Evolutionary conservation across 2,113 vertebrate genomes (phyloP).

Genomic region (Hystrix cristata): DNA sequence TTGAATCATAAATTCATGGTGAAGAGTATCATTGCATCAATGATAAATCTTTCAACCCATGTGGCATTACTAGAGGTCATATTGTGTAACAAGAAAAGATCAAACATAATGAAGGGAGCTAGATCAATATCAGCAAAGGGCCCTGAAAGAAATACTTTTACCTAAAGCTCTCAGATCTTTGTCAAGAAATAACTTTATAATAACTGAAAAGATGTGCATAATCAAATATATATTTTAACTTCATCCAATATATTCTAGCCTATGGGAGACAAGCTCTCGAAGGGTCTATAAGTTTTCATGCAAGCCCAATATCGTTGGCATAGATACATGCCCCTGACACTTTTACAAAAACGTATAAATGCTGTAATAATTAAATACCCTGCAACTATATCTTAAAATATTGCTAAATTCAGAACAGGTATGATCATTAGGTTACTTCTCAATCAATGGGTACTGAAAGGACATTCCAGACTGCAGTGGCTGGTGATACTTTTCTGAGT

Average conservation of each 20-base stretch:
- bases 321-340: background rate
- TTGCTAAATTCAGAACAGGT: background rate
- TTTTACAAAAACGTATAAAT: constrained; percentile 1
- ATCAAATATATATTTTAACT: background rate
- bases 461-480: background rate
- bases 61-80: background rate
- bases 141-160: constrained; percentile 30
- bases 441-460: background rate
- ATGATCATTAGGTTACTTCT: background rate
- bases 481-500: background rate
- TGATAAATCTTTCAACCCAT: background rate
- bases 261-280: background rate
- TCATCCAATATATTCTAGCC: background rate
- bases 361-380: background rate
- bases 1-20: background rate
- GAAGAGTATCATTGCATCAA: background rate
- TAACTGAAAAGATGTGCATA: background rate
- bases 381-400: background rate
- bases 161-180: background rate
- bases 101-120: background rate
- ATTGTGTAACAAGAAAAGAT: constrained; percentile 7
- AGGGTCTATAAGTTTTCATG: background rate
- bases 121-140: background rate
- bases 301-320: background rate
- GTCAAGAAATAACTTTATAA: constrained; percentile 32